Conservation (phyloP, 1,140 invertebrate genomes). For the Macrotrachela quadricornifera region DNA sequence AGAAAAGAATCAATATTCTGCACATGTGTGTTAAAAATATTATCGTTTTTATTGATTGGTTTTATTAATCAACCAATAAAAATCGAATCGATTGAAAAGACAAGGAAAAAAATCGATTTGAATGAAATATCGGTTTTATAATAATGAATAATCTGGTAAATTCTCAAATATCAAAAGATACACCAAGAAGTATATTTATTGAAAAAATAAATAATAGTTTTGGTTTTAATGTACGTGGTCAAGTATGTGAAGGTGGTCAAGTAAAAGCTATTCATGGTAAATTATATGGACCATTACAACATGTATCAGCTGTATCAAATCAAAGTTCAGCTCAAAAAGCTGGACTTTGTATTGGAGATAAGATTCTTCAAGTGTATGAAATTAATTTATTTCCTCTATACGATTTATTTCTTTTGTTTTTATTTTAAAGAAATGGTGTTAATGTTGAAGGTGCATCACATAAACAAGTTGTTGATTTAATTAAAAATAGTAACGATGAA, state of each 20-base stretch:
- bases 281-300: slow-evolving; percentile 90
- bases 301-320: slow-evolving; percentile 88
- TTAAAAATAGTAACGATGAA: slow-evolving; percentile 89
- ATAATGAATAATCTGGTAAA: no score
- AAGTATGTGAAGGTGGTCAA: slow-evolving; percentile 96
- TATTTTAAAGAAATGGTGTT: slow-evolving; percentile 62
- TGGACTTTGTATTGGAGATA: slow-evolving; percentile 85
- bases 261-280: slow-evolving; percentile 79
- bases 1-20: no score
- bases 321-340: slow-evolving; percentile 90
- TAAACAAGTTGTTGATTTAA: slow-evolving; percentile 94
- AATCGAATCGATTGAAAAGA: no score
- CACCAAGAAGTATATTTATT: no score
- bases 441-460: slow-evolving; percentile 97
- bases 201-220: slow-evolving; percentile 41
- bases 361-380: slow-evolving; percentile 96
- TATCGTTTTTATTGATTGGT: no score
- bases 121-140: no score
- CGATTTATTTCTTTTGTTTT: neutral
- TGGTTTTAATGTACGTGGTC: slow-evolving; percentile 96
- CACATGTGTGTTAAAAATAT: no score
- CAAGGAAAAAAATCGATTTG: no score
- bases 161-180: no score
- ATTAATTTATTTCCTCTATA: slow-evolving; percentile 1
- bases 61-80: no score